Evolutionary conservation across 1,140 invertebrate genomes (phyloP).

Genomic region (Ephestia elutella): DNA sequence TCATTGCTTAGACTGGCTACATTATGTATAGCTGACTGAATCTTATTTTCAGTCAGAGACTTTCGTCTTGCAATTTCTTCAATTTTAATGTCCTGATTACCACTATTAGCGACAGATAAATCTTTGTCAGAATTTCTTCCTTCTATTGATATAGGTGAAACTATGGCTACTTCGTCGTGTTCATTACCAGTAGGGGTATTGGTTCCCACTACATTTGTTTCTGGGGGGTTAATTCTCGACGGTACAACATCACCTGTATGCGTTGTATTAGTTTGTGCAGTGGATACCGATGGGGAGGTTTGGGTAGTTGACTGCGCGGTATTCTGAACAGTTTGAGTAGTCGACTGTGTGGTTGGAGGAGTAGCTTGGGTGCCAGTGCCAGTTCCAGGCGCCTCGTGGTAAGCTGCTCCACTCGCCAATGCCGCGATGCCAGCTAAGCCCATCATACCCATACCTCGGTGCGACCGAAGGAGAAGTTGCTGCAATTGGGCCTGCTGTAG

Average conservation of each 20-base stretch:
- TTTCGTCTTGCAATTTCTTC: slow-evolving; percentile 53
- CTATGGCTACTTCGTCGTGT: slow-evolving; percentile 25
- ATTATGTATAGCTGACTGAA: slow-evolving; percentile 1
- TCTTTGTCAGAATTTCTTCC: slow-evolving; percentile 32
- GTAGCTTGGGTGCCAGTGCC: slow-evolving; percentile 62
- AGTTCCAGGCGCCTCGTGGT: slow-evolving; percentile 60
- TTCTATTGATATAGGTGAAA: slow-evolving; percentile 17
- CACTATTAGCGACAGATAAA: slow-evolving; percentile 18
- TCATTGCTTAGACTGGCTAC: neutral
- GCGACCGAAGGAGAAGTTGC: slow-evolving; percentile 80
- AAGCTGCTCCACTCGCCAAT: slow-evolving; percentile 56
- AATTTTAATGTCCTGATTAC: slow-evolving; percentile 44
- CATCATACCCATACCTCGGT: slow-evolving; percentile 73
- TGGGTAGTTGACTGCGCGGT: slow-evolving; percentile 71
- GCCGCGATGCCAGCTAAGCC: slow-evolving; percentile 60
- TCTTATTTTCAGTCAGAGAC: slow-evolving; percentile 30
- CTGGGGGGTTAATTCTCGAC: slow-evolving; percentile 41
- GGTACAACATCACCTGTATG: slow-evolving; percentile 63
- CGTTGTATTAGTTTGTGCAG: slow-evolving; percentile 70
- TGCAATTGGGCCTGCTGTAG: slow-evolving; percentile 89
- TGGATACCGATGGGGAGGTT: slow-evolving; percentile 63
- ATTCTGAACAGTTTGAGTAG: slow-evolving; percentile 75
- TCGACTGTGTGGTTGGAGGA: slow-evolving; percentile 73
- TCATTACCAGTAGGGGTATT: slow-evolving; percentile 42
- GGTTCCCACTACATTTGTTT: slow-evolving; percentile 56